phyloP scores from a whole-genome alignment of 2,888 invertebrate species.

The Eurois occulta region DNA sequence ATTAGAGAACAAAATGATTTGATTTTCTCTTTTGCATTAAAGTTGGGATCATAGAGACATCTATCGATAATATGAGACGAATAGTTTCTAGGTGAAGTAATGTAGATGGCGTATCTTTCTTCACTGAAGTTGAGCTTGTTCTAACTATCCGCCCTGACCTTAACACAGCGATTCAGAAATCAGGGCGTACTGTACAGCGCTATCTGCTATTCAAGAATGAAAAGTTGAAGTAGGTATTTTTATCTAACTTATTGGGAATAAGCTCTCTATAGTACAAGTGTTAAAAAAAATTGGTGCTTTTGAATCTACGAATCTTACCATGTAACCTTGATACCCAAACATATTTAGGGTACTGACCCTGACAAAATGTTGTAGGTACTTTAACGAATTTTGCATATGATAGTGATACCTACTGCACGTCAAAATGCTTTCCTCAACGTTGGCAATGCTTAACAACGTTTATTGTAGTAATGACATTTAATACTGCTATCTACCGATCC shows the following conservation, averaged over 20 bases:
- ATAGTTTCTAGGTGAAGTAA: no score
- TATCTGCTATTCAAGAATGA: background rate
- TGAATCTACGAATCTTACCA: background rate
- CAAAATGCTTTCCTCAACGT: background rate
- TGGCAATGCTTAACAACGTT: background rate
- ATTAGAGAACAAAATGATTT: no score
- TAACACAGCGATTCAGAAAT: background rate
- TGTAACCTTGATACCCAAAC: background rate
- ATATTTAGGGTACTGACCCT: background rate
- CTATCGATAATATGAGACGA: no score
- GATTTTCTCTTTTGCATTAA: no score
- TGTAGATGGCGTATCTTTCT: no score
- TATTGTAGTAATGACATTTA: background rate
- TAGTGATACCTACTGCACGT: background rate
- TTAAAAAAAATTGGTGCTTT: background rate
- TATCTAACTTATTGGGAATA: background rate
- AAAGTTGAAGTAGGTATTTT: background rate
- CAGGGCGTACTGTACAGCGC: background rate
- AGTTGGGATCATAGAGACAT: no score
- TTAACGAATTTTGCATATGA: background rate
- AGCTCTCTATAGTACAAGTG: background rate
- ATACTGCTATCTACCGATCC: conserved; percentile 16
- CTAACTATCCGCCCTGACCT: no score
- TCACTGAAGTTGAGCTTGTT: no score
- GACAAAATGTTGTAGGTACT: background rate